Percentiles rank a stretch among this genome's conserved stretches.
These are phyloP conservation scores for Drosophila koepferae DNA, from an alignment of 2,888 invertebrate genomes.

Conservation along the genomic window DNA sequence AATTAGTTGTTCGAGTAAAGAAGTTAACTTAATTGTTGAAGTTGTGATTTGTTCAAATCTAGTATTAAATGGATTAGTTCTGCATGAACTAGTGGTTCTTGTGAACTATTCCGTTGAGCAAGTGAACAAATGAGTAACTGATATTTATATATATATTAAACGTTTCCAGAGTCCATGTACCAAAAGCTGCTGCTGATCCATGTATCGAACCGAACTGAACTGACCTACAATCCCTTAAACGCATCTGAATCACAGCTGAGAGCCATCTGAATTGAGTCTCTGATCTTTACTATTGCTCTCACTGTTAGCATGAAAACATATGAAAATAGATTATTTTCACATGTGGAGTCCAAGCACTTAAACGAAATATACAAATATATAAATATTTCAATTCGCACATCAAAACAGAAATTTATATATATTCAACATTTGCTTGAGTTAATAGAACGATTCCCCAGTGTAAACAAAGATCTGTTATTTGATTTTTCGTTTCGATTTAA, in stretches of 20 bases:
- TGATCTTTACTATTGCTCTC: background rate
- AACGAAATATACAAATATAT: slow-evolving; percentile 19
- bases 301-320: slow-evolving; percentile 19
- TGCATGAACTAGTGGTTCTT: background rate
- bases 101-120: background rate
- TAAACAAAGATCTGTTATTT: slow-evolving; percentile 44
- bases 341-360: slow-evolving; percentile 5
- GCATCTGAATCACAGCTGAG: background rate
- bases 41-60: too few relatives aligned
- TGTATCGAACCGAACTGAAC: too few relatives aligned
- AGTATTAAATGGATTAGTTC: too few relatives aligned
- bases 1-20: background rate
- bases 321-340: slow-evolving; percentile 14
- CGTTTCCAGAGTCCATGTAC: background rate
- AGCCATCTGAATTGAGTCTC: background rate
- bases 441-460: slow-evolving; percentile 11
- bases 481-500: slow-evolving; percentile 18
- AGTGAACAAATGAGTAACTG: too few relatives aligned
- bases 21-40: background rate
- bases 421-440: slow-evolving; percentile 22
- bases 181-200: background rate
- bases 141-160: too few relatives aligned
- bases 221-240: background rate
- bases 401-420: slow-evolving; percentile 28
- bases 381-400: slow-evolving; percentile 47